These are phyloP conservation scores for Mythimna lalbum DNA, from an alignment of 2,888 invertebrate genomes.

Conservation along the genomic window DNA sequence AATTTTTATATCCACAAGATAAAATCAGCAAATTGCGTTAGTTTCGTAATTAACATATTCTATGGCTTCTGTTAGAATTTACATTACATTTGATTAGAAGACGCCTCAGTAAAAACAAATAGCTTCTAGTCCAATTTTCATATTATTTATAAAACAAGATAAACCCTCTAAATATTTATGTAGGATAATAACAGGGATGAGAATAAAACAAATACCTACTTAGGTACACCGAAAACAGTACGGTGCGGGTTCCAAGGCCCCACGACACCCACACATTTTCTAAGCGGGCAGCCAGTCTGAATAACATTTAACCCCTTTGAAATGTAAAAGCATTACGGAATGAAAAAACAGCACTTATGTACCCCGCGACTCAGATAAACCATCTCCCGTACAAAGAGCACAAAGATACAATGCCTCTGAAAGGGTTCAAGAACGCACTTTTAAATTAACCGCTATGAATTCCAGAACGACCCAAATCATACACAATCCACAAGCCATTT, in stretches of 20 bases:
- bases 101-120: conserved; percentile 23
- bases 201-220: conserved; percentile 59
- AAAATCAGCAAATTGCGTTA: conserved; percentile 34
- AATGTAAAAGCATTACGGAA: conserved; percentile 91
- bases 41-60: conserved; percentile 36
- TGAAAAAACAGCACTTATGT: conserved; percentile 91
- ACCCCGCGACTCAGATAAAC: conserved; percentile 90
- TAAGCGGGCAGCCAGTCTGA: conserved; percentile 88
- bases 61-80: conserved; percentile 19
- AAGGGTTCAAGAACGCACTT: conserved; percentile 91
- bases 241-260: conserved; percentile 75
- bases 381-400: conserved; percentile 90
- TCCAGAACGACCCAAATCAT: conserved; percentile 76
- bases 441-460: conserved; percentile 87
- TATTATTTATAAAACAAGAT: conserved; percentile 46
- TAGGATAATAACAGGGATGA: conserved; percentile 33
- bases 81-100: conserved; percentile 19
- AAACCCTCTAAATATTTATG: conserved; percentile 58
- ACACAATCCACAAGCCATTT: conserved; percentile 69
- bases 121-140: conserved; percentile 11
- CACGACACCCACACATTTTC: conserved; percentile 88
- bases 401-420: conserved; percentile 91
- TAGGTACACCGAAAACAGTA: conserved; percentile 48
- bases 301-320: conserved; percentile 91
- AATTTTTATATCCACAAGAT: conserved; percentile 30